A percentile compares a stretch with the other conserved stretches of the same genome.
phyloP scores from a whole-genome alignment of 1,140 invertebrate genomes.

The Glossosoma conforme region DNA sequence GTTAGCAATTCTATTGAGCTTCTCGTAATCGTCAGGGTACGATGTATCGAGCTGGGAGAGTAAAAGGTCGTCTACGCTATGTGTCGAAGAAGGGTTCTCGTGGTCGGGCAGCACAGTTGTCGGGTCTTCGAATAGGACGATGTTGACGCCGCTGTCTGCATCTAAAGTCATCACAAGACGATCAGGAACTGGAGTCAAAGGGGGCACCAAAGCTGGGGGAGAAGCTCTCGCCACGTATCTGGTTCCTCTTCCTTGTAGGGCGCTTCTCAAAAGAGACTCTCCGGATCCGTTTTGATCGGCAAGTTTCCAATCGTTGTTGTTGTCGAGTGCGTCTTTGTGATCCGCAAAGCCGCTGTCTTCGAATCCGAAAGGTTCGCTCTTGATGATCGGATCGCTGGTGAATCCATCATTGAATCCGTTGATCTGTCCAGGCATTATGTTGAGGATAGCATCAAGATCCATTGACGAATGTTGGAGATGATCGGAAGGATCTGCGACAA shows the following conservation, averaged over 20 bases:
- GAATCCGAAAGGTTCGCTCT: slow-evolving; percentile 57
- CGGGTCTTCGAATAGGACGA: slow-evolving; percentile 46
- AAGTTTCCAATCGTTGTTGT: slow-evolving; percentile 76
- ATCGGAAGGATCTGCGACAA: slow-evolving; percentile 41
- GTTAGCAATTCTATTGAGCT: slow-evolving; percentile 67
- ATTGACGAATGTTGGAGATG: slow-evolving; percentile 49
- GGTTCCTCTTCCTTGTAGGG: slow-evolving; percentile 67
- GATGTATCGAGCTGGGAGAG: slow-evolving; percentile 63
- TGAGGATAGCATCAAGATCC: slow-evolving; percentile 62
- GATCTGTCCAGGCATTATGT: slow-evolving; percentile 49
- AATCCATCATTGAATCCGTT: slow-evolving; percentile 54
- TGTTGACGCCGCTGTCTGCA: slow-evolving; percentile 39
- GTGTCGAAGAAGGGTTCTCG: slow-evolving; percentile 57
- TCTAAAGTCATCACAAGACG: slow-evolving; percentile 39
- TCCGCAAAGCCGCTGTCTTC: slow-evolving; percentile 61
- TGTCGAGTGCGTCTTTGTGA: slow-evolving; percentile 56
- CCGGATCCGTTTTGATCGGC: slow-evolving; percentile 61
- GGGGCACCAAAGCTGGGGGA: slow-evolving; percentile 40
- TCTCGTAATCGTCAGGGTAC: slow-evolving; percentile 69
- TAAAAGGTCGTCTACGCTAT: slow-evolving; percentile 66
- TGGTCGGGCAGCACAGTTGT: slow-evolving; percentile 41
- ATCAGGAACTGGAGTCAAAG: slow-evolving; percentile 44
- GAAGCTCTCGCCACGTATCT: slow-evolving; percentile 51
- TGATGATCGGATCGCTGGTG: slow-evolving; percentile 43
- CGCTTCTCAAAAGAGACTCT: slow-evolving; percentile 74